phyloP scores from a whole-genome alignment of 2,888 invertebrate genomes.

The Cabera pusaria region DNA sequence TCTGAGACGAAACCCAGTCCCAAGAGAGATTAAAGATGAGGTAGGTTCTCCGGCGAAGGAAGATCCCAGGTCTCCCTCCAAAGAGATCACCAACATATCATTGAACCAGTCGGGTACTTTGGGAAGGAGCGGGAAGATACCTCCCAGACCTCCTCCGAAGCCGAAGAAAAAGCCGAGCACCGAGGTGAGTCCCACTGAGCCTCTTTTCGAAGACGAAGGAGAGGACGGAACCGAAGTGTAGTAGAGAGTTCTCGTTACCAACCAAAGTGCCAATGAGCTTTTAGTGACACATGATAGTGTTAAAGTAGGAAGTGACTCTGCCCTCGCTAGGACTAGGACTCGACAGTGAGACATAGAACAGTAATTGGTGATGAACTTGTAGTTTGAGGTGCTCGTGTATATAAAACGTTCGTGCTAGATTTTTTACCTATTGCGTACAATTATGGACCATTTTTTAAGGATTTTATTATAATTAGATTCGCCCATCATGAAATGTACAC shows the following conservation, averaged over 20 bases:
- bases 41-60: slow-evolving; percentile 65
- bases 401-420: slow-evolving; percentile 77
- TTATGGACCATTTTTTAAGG: slow-evolving; percentile 73
- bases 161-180: slow-evolving; percentile 90
- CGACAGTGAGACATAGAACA: slow-evolving; percentile 48
- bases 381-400: slow-evolving; percentile 74
- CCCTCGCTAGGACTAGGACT: slow-evolving; percentile 25
- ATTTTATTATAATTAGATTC: slow-evolving; percentile 43
- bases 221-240: slow-evolving; percentile 95
- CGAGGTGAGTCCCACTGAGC: slow-evolving; percentile 84
- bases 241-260: slow-evolving; percentile 56
- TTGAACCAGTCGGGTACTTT: slow-evolving; percentile 73
- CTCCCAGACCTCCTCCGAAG: slow-evolving; percentile 92
- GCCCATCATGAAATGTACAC: slow-evolving; percentile 36
- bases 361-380: slow-evolving; percentile 26
- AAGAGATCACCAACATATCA: slow-evolving; percentile 58
- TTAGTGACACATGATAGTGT: slow-evolving; percentile 48
- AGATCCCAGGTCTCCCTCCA: slow-evolving; percentile 59
- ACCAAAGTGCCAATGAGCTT: slow-evolving; percentile 79
- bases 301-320: slow-evolving; percentile 24
- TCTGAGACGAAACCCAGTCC: slow-evolving; percentile 56
- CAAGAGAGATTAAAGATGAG: slow-evolving; percentile 62
- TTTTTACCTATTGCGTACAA: slow-evolving; percentile 78
- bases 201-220: slow-evolving; percentile 93
- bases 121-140: slow-evolving; percentile 86